phyloP scores from a whole-genome alignment of 1,140 invertebrate genomes.

The Bombus pascuorum region DNA sequence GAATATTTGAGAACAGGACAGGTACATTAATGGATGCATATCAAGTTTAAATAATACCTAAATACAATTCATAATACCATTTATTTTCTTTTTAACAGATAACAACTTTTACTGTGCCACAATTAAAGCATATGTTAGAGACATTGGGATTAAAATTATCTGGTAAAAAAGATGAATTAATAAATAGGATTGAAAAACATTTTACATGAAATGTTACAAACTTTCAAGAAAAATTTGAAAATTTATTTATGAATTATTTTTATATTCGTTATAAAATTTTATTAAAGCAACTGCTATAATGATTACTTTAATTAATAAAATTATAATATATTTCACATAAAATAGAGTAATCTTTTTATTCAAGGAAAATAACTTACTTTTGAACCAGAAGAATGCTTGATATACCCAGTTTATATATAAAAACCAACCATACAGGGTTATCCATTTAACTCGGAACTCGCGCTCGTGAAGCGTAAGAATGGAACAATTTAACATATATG shows the following conservation, averaged over 20 bases:
- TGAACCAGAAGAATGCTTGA: conserved; percentile 61
- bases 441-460: no score
- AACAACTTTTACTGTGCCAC: background rate
- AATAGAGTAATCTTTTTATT: background rate
- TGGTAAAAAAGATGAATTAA: conserved; percentile 30
- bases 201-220: background rate
- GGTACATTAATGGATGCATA: background rate
- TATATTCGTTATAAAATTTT: no score
- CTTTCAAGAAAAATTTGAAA: background rate
- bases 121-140: conserved; percentile 17
- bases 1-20: background rate
- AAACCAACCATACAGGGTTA: conserved; percentile 52
- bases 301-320: background rate
- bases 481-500: no score
- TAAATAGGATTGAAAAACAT: conserved; percentile 15
- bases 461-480: no score
- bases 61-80: background rate
- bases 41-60: background rate
- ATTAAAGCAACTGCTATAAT: no score
- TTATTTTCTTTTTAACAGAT: background rate
- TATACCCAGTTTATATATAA: background rate
- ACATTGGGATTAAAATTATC: background rate
- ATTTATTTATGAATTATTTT: background rate
- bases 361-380: background rate
- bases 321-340: background rate